Base-by-base conservation (phyloP, 1,140 invertebrate genomes). In the Platyscapa corneri region DNA sequence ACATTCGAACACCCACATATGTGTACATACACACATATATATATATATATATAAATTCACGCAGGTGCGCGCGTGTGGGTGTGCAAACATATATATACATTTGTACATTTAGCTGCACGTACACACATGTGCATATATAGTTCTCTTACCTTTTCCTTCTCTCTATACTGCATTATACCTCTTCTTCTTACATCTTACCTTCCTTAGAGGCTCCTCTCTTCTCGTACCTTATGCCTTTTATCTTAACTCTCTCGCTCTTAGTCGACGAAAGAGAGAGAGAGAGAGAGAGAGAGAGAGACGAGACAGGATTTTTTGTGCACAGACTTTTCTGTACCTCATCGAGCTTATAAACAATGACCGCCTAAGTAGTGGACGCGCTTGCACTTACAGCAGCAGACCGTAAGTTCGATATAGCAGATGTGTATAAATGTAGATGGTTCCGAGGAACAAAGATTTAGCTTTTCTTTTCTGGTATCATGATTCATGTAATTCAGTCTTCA, bases 71-170 rank as follows among this genome's bases (percentile, higher is more conserved):
- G n/a, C n/a, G n/a, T n/a, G n/a, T n/a, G n/a, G n/a, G n/a, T 23
- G 34, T 30, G 27, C 42, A 42, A 8, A 10, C 42, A 56, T 46
- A 12, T 46, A 46, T 46, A 46, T 46, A 46, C 42, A 46, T 46
- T 46, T 46, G 42, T 46, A 12, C 42, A 46, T 46, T 46, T 46
- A 46, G 42, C 42, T 46, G 42, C 65, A 23, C 37, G 64, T 78
- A 60, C 18, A 78, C 20, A 60, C 53, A 78, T 20, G 37, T 8
- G 10, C n/a, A 78, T 30, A 39, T 64, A 39, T 37, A 34, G 10
- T 42, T 91, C 88, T 89, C 88, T 90, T 90, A 87, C 89, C 89
- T 77, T 83, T 86, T 90, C 82, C 39, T 65, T 39, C 83, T 85
- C 83, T 80, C 27, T 78, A 3, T 60, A 64, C 34, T 65, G 16